Evolutionary conservation across 2,888 invertebrate genomes (phyloP), one percentile per base, ranked within the genome.

Genomic region (Synergus itoensis): DNA sequence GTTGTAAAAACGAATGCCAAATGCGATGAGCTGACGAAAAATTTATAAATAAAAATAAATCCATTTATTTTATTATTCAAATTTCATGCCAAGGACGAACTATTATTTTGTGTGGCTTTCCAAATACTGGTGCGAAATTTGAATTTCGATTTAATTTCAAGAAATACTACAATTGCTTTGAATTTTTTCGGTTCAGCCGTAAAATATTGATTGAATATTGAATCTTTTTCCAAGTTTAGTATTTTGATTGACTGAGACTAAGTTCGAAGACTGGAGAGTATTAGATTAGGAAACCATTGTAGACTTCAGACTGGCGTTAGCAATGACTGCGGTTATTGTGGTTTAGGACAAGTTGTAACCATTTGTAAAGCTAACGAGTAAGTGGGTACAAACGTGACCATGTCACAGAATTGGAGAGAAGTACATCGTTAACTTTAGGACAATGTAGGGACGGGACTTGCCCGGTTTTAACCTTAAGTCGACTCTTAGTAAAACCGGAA

Each of bases 311-410:
- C 36, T 53, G 69, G n/a, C 21, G 28, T 36, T 48, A 45, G 73
- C 18, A 73, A 36, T 53, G 53, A 36, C 36, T 73, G 53, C n/a
- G 48, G 73, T 53, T 48, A 53, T 53, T n/a, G 73, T 53, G 48
- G 48, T 36, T 53, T 53, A 12, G 45, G 69, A 69, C 45, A 69
- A 69, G 69, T 69, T 69, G 69, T 69, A 69, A 45, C 73, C 73
- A 53, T 73, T 73, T 53, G 73, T 53, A 73, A 53, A 73, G 73
- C 73, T 45, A 48, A 69, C 69, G 69, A 69, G 45, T 69, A 69
- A 69, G 28, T 69, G 69, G 69, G 69, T 45, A 21, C 69, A 45
- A 16, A 69, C 28, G 69, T 48, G 48, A 69, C 69, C 69, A 45
- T 69, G 69, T 69, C 69, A 45, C 45, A 7, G 69, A 73, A 73